phyloP scores from a whole-genome alignment of 2,113 vertebrate species.

The Phoxinus phoxinus region DNA sequence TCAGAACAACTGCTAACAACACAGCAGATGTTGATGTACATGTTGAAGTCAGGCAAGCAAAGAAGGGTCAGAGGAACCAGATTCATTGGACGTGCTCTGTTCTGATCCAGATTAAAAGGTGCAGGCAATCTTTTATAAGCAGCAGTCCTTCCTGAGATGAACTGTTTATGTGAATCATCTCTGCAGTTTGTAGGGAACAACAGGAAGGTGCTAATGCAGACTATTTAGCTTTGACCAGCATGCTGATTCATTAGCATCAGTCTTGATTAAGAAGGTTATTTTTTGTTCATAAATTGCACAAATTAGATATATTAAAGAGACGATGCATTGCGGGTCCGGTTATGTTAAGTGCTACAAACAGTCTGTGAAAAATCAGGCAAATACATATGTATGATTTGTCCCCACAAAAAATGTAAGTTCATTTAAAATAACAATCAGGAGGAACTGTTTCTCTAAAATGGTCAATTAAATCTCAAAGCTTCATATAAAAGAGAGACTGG shows the following conservation, averaged over 20 bases:
- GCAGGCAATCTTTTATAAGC: not conserved
- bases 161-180: slow-evolving; percentile 36
- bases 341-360: not conserved
- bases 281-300: slow-evolving; percentile 40
- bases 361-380: not conserved
- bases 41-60: slow-evolving; percentile 7
- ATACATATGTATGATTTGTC: not conserved
- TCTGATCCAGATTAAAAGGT: slow-evolving; percentile 17
- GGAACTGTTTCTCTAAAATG: not conserved
- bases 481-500: not conserved
- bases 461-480: not conserved
- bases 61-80: slow-evolving; percentile 28
- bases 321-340: slow-evolving; percentile 14
- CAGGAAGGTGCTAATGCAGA: slow-evolving; percentile 34
- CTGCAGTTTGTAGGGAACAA: slow-evolving; percentile 29
- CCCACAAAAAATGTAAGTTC: not conserved
- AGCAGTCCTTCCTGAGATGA: not conserved
- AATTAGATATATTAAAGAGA: slow-evolving; percentile 47
- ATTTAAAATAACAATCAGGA: not conserved
- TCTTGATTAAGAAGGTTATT: slow-evolving; percentile 20
- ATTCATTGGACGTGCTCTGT: slow-evolving; percentile 12
- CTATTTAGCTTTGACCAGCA: slow-evolving; percentile 16
- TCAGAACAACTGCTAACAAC: slow-evolving; percentile 28
- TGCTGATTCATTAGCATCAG: slow-evolving; percentile 38
- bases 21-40: slow-evolving; percentile 34